Conservation (phyloP, 1,140 invertebrate genomes). For the Drosophila gunungcola region DNA sequence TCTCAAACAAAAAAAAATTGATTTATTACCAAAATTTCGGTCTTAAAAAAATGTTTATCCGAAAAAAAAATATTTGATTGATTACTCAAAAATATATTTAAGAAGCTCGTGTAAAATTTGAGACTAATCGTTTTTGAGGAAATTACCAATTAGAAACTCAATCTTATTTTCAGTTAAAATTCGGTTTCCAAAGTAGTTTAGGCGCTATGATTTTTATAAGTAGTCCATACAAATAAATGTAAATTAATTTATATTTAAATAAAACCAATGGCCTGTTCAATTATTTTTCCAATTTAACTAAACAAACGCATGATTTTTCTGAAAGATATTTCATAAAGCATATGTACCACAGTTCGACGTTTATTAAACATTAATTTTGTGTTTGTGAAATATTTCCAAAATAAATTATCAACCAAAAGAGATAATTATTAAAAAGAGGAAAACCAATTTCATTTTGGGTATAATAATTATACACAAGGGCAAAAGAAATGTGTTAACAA, state of each 20-base stretch:
- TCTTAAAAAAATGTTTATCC: too few relatives aligned
- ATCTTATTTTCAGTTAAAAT: too few relatives aligned
- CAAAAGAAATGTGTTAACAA: constrained; percentile 36
- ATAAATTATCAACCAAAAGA: constrained; percentile 19
- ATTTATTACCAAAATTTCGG: too few relatives aligned
- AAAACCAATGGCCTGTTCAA: background rate
- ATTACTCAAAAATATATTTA: too few relatives aligned
- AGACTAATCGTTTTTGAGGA: too few relatives aligned
- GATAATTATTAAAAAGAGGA: constrained; percentile 20
- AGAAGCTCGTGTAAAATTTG: too few relatives aligned
- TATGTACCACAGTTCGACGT: background rate
- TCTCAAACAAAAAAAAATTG: too few relatives aligned
- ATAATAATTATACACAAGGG: constrained; percentile 31
- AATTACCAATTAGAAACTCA: too few relatives aligned
- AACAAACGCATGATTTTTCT: background rate
- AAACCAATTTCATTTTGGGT: constrained; percentile 19
- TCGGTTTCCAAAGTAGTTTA: too few relatives aligned
- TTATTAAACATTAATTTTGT: constrained; percentile 20
- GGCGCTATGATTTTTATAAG: background rate
- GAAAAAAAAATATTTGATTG: too few relatives aligned
- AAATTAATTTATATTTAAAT: background rate
- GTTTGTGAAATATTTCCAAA: background rate
- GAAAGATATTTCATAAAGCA: background rate
- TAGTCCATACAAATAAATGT: background rate
- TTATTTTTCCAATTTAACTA: constrained; percentile 1